Percentiles rank a stretch among this genome's conserved stretches.
These are phyloP conservation scores for Ibycter americanus DNA, from an alignment of 2,797 vertebrate genomes.

Conservation along the genomic window DNA sequence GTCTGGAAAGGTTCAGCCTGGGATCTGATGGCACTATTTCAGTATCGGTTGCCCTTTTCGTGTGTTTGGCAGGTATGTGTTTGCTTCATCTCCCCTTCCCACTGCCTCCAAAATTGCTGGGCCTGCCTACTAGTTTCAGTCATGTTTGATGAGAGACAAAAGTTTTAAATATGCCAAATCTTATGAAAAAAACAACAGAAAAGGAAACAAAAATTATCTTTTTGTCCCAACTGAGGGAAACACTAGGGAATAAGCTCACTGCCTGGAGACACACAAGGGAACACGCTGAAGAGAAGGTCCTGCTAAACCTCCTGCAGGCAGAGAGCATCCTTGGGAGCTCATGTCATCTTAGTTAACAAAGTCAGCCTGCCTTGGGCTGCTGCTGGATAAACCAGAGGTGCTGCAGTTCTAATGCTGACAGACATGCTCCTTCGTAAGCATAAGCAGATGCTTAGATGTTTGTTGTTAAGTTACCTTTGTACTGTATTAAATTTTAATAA, in stretches of 20 bases:
- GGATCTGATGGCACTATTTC: background rate
- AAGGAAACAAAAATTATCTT: background rate
- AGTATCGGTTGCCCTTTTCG: background rate
- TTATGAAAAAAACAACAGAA: background rate
- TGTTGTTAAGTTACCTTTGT: background rate
- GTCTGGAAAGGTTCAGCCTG: background rate
- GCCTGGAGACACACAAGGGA: background rate
- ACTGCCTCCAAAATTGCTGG: background rate
- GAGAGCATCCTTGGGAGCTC: background rate
- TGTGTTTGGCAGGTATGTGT: background rate
- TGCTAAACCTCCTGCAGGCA: background rate
- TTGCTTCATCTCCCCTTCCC: background rate
- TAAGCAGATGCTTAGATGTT: background rate
- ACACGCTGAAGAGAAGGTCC: rapidly evolving
- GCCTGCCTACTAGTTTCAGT: background rate
- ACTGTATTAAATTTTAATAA: background rate
- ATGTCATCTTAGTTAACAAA: background rate
- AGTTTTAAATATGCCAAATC: background rate
- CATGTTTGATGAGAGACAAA: background rate
- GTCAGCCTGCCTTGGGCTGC: background rate
- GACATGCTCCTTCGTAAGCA: background rate
- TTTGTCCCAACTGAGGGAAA: background rate
- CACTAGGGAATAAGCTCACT: background rate
- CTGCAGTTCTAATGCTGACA: background rate
- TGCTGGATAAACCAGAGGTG: background rate